Base-by-base conservation (phyloP, 2,113 vertebrate species). In the Carettochelys insculpta region DNA sequence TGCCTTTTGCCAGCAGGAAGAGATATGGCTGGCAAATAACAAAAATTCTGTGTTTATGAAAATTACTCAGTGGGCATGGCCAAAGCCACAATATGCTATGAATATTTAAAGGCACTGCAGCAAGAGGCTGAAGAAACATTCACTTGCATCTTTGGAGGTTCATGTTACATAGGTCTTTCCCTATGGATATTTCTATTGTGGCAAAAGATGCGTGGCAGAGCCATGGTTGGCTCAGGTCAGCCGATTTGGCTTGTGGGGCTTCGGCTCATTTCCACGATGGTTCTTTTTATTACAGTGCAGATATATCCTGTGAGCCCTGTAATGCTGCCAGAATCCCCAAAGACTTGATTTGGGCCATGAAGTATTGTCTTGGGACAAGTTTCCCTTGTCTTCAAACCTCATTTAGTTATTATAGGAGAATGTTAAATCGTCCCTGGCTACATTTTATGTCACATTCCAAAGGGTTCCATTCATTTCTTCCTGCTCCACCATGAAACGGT, bases 321-420 rank as follows among this genome's bases (percentile, higher is more conserved):
- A 16, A 58, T 85, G 53, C 19, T 83, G 84, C 91, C 7, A 58
- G 77, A 88, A 86, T 79, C 73, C 79, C 85, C 86, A 85, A 54
- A 87, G 77, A 89, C 75, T 79, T 87, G 56, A 17, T 61, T 61
- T 61, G 56, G 27, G 31, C 54, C n/a, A 1, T 54, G 22, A 65
- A 92, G 92, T 68, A 29, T 19, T 29, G 11, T 89, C 77, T 84
- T 96, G 90, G 90, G 92, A 80, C 58, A 82, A 80, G 12, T 58
- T 27, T 29, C 56, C 56, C 56, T 58, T 58, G 56, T 61, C 12
- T 31, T 61, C 29, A 61, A 61, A 61, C 31, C 77, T 91, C 88
- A 87, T 90, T 83, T 41, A 45, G 22, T 53, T 11, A 14, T 2
- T 88, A 76, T 25, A 83, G 2, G n/a, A n/a, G 90, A 61, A 53